Evolutionary conservation across 2,888 invertebrate species (phyloP), one percentile per base, ranked within the genome.

Genomic region (Liopterus haemorrhoidalis): DNA sequence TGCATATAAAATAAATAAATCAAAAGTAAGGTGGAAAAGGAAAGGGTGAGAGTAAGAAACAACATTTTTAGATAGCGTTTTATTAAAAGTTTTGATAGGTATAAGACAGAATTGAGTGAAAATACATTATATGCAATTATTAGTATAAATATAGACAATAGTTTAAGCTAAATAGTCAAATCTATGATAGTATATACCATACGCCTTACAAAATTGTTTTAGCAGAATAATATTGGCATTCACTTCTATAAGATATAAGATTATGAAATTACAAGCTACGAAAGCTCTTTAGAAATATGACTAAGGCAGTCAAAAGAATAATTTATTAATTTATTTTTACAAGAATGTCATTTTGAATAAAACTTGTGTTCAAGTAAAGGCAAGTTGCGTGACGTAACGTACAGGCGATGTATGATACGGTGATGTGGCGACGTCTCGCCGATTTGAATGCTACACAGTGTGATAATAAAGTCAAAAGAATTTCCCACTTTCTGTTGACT

Each of bases 101-200:
- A 65, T 58, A 64, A 58, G 59, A 58, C 57, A 62, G 49, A 57
- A 51, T 59, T 45, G 59, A 59, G 65, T 64, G 65, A 65, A 65
- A 67, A 65, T 65, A 64, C 63, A 64, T 61, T 59, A 55, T 57
- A n/a, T n/a, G n/a, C n/a, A n/a, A n/a, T n/a, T n/a, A n/a, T 59
- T 59, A 63, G 64, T 66, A 66, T 61, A 67, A 66, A 65, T 66
- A 64, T 66, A 67, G 63, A 66, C 66, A 66, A 60, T 63, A 54
- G 49, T 49, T 57, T 61, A 63, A 63, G 62, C 62, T 63, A 57
- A 57, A 54, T 52, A 54, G 49, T 54, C 28, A 14, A 28, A 14
- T 15, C 15, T 3, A 11, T 12, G 12, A 25, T 25, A 25, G 25
- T 25, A 25, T 3, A 5, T 25, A 25, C n/a, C 12, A 25, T 41